phyloP scores from a whole-genome alignment of 1,140 invertebrate genomes.

The Rhyacophila brunnea region DNA sequence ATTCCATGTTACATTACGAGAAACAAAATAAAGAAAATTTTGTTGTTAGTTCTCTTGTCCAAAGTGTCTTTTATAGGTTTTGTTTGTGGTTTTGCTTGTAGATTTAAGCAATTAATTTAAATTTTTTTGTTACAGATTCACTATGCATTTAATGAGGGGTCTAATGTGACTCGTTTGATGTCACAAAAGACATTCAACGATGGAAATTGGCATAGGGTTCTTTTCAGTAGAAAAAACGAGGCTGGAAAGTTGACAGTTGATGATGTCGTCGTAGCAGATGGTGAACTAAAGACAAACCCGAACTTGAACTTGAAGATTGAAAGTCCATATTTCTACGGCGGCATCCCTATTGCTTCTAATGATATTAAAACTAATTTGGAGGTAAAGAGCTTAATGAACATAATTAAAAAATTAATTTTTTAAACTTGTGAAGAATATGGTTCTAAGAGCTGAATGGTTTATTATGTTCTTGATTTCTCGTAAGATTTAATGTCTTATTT shows the following conservation, averaged over 20 bases:
- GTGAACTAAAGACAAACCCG: constrained; percentile 55
- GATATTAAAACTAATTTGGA: constrained; percentile 37
- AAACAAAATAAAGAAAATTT: no score
- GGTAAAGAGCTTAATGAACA: no score
- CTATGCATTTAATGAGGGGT: constrained; percentile 74
- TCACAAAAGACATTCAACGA: constrained; percentile 70
- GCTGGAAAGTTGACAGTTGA: constrained; percentile 70
- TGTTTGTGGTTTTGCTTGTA: no score
- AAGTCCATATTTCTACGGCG: constrained; percentile 77
- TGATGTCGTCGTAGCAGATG: constrained; percentile 55
- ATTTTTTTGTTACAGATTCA: constrained; percentile 52
- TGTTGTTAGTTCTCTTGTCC: no score
- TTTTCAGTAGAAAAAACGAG: constrained; percentile 58
- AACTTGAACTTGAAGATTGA: constrained; percentile 63
- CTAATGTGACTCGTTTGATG: constrained; percentile 61
- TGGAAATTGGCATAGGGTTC: constrained; percentile 81
- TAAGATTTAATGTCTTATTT: no score
- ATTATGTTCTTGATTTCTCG: no score
- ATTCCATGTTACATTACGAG: no score
- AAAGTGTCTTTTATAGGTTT: no score
- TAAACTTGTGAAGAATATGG: background rate
- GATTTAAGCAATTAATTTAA: no score
- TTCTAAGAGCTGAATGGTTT: no score
- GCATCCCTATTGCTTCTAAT: constrained; percentile 45
- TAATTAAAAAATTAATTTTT: background rate